These are phyloP conservation scores for Cephus nigrinus DNA, from an alignment of 2,888 invertebrate species.

Conservation along the genomic window DNA sequence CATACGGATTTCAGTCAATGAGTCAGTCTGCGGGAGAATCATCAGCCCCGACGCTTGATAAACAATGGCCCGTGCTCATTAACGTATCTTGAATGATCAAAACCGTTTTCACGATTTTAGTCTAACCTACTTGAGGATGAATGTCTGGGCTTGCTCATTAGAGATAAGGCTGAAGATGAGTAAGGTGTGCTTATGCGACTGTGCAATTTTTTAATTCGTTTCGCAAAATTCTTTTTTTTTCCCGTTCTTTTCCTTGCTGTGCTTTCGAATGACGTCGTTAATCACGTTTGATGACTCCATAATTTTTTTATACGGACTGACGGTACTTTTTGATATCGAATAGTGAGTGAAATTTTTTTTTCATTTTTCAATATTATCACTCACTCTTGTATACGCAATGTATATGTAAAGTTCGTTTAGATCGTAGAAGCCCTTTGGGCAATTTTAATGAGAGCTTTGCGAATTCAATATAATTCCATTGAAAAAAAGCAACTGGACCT, in stretches of 20 bases:
- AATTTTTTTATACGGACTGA: not conserved
- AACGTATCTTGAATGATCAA: conserved; percentile 37
- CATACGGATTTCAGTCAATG: conserved; percentile 3
- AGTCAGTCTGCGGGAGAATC: not conserved
- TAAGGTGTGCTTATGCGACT: not conserved
- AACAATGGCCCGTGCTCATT: conserved; percentile 38
- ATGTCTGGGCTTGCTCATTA: not conserved
- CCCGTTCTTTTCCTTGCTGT: not conserved
- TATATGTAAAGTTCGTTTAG: not conserved
- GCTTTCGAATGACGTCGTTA: not conserved
- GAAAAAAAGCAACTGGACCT: not conserved
- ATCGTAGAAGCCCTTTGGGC: not conserved
- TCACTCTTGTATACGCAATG: not conserved
- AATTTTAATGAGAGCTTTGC: not conserved
- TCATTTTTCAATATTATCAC: no score
- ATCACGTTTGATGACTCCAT: not conserved
- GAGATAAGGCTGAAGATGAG: not conserved
- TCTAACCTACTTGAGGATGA: not conserved
- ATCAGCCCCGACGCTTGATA: conserved; percentile 20
- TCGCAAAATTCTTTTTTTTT: not conserved
- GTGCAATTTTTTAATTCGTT: not conserved
- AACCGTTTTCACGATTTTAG: conserved; percentile 8
- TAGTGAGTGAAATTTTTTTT: not conserved
- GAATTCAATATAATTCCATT: not conserved
- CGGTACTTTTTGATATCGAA: no score